Conservation (phyloP, 2,888 invertebrate genomes). For the Drosophila sordidula region DNA sequence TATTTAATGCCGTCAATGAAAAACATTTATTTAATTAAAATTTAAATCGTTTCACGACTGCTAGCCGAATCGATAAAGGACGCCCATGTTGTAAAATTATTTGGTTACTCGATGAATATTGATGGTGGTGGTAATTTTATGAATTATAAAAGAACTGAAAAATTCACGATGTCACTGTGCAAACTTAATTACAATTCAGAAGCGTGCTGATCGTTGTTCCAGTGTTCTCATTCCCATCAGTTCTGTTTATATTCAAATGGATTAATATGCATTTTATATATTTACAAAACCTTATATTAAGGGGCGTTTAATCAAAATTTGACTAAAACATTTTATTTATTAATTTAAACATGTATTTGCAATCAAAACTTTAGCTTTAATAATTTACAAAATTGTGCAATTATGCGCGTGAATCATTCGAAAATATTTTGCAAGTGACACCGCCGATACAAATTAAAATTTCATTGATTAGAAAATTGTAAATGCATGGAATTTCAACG, state of each 20-base stretch:
- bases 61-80: slow-evolving; percentile 7
- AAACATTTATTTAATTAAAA: slow-evolving; percentile 78
- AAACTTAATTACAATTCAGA: slow-evolving; percentile 66
- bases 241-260: slow-evolving; percentile 64
- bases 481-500: slow-evolving; percentile 83
- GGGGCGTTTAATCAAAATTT: no score
- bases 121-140: slow-evolving; percentile 32
- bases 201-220: slow-evolving; percentile 11
- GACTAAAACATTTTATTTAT: slow-evolving; percentile 6
- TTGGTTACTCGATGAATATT: slow-evolving; percentile 1
- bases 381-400: slow-evolving; percentile 16
- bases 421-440: slow-evolving; percentile 12
- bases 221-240: slow-evolving; percentile 6
- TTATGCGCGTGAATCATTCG: neutral
- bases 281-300: no score
- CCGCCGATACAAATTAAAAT: slow-evolving; percentile 82
- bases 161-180: slow-evolving; percentile 46
- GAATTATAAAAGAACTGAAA: slow-evolving; percentile 35
- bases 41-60: slow-evolving; percentile 65
- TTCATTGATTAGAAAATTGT: slow-evolving; percentile 84
- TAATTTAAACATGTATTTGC: slow-evolving; percentile 60
- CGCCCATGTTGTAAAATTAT: slow-evolving; percentile 23
- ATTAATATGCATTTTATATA: slow-evolving; percentile 40
- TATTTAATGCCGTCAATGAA: slow-evolving; percentile 51
- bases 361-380: slow-evolving; percentile 38